Evolutionary conservation across 2,888 invertebrate genomes (phyloP), one percentile per base, ranked within the genome.

Genomic region (Polia nebulosa): DNA sequence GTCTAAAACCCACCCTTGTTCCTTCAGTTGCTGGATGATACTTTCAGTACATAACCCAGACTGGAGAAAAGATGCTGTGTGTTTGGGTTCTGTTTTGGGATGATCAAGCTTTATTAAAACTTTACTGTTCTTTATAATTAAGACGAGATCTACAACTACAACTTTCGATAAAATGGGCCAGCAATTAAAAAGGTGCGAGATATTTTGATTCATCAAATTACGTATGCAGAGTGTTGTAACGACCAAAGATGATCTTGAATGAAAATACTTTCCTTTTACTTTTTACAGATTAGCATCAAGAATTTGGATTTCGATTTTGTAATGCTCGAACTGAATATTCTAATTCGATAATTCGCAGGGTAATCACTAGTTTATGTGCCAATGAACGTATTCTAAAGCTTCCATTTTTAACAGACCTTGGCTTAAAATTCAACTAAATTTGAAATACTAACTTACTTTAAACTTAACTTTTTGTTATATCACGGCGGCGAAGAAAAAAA

Each of bases 321-420:
- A 34, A 45, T 22, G 8, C 17, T 32, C 11, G 17, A 57, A 53
- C 51, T 63, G 3, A 41, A 22, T 53, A 45, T 34, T 53, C 15
- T 58, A 58, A 58, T 47, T n/a, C 34, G 17, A 34, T 44, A 20
- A 66, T 72, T 66, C 3, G 8, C 25, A 66, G 72, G 56, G 20
- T 56, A 56, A 67, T 60, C 60, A 52, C 52, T 61, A 2, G 17
- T 53, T 74, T 47, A 53, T 36, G 34, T 34, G 20, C n/a, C 17
- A 41, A 32, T 22, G n/a, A 22, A 27, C 13, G 2, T 29, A 61
- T 41, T 51, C 2, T 29, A 69, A 41, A 47, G 20, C 3, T 32
- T 32, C 11, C 1, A 44, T 49, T 25, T 49, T n/a, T 55, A 55
- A 20, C 25, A 9, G 45, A 53, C 2, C 15, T 22, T 15, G 34